Percentiles rank a stretch among this genome's conserved stretches.
These are phyloP conservation scores for Brienomyrus longianalis DNA, from an alignment of 2,113 vertebrate species.

Conservation along the genomic window DNA sequence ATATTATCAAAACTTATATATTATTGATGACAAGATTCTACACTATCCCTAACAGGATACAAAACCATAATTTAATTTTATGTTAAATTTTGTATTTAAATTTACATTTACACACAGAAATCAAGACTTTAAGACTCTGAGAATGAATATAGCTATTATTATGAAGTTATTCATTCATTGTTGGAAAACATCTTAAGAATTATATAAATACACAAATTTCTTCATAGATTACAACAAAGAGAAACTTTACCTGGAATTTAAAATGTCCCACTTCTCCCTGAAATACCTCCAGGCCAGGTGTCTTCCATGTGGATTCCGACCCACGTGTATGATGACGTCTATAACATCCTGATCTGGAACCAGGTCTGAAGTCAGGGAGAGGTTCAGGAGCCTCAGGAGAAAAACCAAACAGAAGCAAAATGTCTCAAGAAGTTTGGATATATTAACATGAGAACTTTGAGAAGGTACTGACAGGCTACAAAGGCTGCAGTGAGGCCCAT, in stretches of 20 bases:
- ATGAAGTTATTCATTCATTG: not conserved
- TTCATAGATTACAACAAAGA: too few species aligned
- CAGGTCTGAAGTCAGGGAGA: slow-evolving; percentile 89
- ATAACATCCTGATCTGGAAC: slow-evolving; percentile 93
- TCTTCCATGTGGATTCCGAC: slow-evolving; percentile 87
- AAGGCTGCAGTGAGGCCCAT: not conserved
- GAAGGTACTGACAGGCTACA: not conserved
- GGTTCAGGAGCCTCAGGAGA: slow-evolving; percentile 76
- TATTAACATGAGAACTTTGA: not conserved
- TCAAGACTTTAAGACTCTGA: not conserved
- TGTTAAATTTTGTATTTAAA: not conserved
- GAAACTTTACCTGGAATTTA: slow-evolving; percentile 78
- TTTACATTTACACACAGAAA: not conserved
- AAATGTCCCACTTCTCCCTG: slow-evolving; percentile 88
- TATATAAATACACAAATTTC: not conserved
- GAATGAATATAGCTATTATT: not conserved
- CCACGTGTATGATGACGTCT: slow-evolving; percentile 92
- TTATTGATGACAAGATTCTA: not conserved
- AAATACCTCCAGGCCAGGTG: slow-evolving; percentile 94
- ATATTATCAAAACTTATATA: not conserved
- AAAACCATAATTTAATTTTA: not conserved
- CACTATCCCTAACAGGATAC: not conserved
- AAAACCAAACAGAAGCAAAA: not conserved
- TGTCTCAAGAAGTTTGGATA: not conserved
- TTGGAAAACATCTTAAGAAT: not conserved